These are phyloP conservation scores for Cirrhinus molitorella DNA, from an alignment of 2,797 vertebrate genomes.

Conservation along the genomic window DNA sequence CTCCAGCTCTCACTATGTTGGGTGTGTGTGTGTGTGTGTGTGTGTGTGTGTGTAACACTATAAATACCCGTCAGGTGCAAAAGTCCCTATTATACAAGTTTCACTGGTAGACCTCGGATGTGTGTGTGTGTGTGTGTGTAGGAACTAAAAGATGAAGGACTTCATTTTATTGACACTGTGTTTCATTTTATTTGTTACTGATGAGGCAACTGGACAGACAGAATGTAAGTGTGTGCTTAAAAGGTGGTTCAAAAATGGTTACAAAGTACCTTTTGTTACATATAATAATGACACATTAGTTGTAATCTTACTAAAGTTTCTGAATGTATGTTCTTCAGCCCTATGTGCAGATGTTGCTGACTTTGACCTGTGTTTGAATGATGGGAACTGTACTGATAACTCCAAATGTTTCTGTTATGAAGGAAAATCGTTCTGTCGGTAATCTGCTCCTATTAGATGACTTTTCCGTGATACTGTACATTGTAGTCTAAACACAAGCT, in stretches of 20 bases:
- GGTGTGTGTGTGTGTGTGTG: slow-evolving; percentile 3
- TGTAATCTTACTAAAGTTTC: not conserved
- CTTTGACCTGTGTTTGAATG: fast-evolving
- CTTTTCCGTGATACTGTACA: not conserved
- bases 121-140: slow-evolving; percentile 11
- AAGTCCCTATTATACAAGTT: not conserved
- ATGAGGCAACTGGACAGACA: not conserved
- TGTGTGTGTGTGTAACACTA: slow-evolving; percentile 1
- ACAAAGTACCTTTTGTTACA: not conserved
- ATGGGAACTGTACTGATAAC: fast-evolving
- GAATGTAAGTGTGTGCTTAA: not conserved
- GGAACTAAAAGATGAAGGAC: slow-evolving; percentile 37
- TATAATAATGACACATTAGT: not conserved
- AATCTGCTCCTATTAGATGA: not conserved
- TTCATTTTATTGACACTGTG: slow-evolving; percentile 18
- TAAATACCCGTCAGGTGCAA: slow-evolving; percentile 1
- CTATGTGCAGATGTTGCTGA: fast-evolving
- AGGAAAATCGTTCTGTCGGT: slow-evolving; percentile 53
- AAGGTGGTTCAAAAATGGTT: not conserved
- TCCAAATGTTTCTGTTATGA: slow-evolving; percentile 54
- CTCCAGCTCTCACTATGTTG: not conserved
- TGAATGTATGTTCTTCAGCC: not conserved
- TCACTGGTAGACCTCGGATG: not conserved
- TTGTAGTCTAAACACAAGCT: not conserved
- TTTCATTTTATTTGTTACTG: slow-evolving; percentile 23